phyloP scores from a whole-genome alignment of 2,888 invertebrate species.

The Drosophila paranaensis region DNA sequence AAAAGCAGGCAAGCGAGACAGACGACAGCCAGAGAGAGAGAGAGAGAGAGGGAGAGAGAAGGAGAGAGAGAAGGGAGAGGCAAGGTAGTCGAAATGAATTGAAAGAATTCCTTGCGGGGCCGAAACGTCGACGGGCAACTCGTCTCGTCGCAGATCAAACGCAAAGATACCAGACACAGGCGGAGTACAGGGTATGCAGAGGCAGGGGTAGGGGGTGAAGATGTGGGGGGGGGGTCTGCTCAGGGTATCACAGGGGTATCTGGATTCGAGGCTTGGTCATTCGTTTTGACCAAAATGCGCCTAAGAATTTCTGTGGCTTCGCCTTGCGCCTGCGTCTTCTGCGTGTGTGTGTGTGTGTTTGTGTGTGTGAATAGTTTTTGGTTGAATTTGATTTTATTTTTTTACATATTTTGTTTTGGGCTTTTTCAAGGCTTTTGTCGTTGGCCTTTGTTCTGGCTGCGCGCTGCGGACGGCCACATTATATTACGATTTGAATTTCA shows the following conservation, averaged over 20 bases:
- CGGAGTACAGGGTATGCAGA: no score
- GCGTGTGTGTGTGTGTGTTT: neutral
- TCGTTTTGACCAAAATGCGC: constrained; percentile 55
- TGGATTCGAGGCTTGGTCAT: constrained; percentile 21
- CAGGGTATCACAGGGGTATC: constrained; percentile 1
- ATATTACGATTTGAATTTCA: constrained; percentile 79
- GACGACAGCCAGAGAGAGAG: neutral
- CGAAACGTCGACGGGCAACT: constrained; percentile 62
- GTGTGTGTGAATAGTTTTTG: constrained; percentile 70
- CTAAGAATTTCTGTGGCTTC: constrained; percentile 68
- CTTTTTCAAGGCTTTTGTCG: constrained; percentile 61
- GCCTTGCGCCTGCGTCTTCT: constrained; percentile 40
- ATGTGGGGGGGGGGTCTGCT: no score
- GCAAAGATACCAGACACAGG: constrained; percentile 57
- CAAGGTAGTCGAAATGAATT: constrained; percentile 62
- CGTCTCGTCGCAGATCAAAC: constrained; percentile 67
- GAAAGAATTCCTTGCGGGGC: constrained; percentile 78
- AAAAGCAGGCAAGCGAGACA: constrained; percentile 13
- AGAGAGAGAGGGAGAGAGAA: neutral
- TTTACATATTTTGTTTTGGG: constrained; percentile 36
- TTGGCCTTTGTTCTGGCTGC: constrained; percentile 58
- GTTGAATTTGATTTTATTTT: constrained; percentile 6
- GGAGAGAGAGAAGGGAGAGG: constrained; percentile 1
- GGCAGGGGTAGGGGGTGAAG: neutral
- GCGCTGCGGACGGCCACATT: constrained; percentile 49